Percentiles rank a stretch among this genome's conserved stretches.
phyloP scores from a whole-genome alignment of 2,113 vertebrate genomes.

The Micronycteris hirsuta region DNA sequence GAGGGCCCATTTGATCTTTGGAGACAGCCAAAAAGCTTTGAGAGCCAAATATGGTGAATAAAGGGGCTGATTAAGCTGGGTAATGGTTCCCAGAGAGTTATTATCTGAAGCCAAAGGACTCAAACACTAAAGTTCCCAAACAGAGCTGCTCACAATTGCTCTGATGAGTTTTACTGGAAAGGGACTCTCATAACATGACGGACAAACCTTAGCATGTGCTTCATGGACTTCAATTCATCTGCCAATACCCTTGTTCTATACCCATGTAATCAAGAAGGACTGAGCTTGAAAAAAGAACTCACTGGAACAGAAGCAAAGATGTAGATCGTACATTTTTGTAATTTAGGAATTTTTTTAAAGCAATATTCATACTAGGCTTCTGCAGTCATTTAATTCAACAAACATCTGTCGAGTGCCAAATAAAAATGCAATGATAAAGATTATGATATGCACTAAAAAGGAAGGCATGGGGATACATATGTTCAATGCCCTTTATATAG shows the following conservation, averaged over 20 bases:
- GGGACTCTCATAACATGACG: background rate
- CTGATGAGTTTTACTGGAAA: background rate
- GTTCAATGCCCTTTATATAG: background rate
- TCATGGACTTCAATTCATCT: background rate
- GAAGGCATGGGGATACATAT: background rate
- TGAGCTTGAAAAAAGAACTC: background rate
- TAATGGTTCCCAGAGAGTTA: background rate
- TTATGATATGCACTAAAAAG: background rate
- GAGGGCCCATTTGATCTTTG: slow-evolving; percentile 53
- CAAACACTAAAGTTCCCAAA: background rate
- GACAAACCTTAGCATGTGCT: background rate
- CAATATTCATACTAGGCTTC: background rate
- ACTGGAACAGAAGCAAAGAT: background rate
- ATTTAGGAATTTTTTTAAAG: background rate
- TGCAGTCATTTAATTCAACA: background rate
- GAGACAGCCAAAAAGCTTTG: slow-evolving; percentile 22
- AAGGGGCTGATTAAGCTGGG: slow-evolving; percentile 10
- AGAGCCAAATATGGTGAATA: slow-evolving; percentile 37
- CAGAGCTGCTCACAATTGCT: background rate
- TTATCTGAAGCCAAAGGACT: slow-evolving; percentile 4
- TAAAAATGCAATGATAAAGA: background rate
- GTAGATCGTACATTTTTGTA: background rate
- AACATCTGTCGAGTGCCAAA: background rate
- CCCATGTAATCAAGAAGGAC: background rate
- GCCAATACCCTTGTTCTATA: too few species aligned